Evolutionary conservation across 2,113 vertebrate species (phyloP).

Genomic region (Toxostoma redivivum): DNA sequence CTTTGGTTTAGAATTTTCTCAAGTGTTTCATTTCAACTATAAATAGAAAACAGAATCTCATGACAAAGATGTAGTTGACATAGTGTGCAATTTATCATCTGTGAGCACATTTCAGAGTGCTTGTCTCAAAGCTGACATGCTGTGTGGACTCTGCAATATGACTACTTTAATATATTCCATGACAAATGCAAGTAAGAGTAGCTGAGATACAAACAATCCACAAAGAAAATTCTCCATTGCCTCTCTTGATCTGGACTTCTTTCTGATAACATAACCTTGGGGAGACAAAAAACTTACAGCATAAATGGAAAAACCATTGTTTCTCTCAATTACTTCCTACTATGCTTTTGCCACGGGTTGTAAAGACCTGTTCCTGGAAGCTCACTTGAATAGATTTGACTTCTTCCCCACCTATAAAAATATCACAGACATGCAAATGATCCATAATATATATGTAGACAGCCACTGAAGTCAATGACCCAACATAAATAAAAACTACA

Average conservation of each 20-base stretch:
- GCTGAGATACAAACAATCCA: slow-evolving; percentile 8
- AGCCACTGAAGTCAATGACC: not conserved
- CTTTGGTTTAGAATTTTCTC: slow-evolving; percentile 55
- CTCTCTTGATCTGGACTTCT: slow-evolving; percentile 14
- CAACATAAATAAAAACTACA: not conserved
- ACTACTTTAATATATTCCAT: slow-evolving; percentile 18
- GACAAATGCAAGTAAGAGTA: slow-evolving; percentile 47
- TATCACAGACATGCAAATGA: slow-evolving; percentile 39
- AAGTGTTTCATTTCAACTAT: slow-evolving; percentile 69
- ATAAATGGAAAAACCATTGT: not conserved
- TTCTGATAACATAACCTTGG: slow-evolving; percentile 3
- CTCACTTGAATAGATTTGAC: not conserved
- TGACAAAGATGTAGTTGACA: slow-evolving; percentile 60
- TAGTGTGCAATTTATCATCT: slow-evolving; percentile 63
- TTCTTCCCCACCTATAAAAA: slow-evolving; percentile 47
- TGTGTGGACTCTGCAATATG: slow-evolving; percentile 21
- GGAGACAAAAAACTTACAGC: not conserved
- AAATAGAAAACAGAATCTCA: slow-evolving; percentile 60
- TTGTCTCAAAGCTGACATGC: slow-evolving; percentile 50
- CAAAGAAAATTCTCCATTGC: slow-evolving; percentile 22
- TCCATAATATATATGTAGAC: not conserved
- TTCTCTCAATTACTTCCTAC: slow-evolving; percentile 7
- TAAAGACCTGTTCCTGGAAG: slow-evolving; percentile 41
- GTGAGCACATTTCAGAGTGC: slow-evolving; percentile 45
- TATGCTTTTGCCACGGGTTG: slow-evolving; percentile 44